Percentiles rank a stretch among this genome's conserved stretches.
These are phyloP conservation scores for Galago senegalensis DNA, from an alignment of 2,797 vertebrate species.

Conservation along the genomic window DNA sequence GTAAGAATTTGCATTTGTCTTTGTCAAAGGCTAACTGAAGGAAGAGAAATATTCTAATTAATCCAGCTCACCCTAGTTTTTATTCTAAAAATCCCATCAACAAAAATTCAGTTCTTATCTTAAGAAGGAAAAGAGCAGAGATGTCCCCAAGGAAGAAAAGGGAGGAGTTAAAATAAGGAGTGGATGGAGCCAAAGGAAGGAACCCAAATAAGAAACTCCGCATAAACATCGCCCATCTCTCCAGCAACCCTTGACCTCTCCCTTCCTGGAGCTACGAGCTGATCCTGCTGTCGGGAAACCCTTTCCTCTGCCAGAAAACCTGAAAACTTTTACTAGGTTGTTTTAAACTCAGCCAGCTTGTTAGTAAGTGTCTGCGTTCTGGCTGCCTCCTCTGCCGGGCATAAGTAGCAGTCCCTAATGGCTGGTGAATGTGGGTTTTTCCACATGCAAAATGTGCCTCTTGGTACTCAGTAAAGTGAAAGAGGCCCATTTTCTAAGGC, in stretches of 20 bases:
- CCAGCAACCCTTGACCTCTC: background rate
- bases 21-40: slow-evolving; percentile 84
- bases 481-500: slow-evolving; percentile 72
- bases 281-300: slow-evolving; percentile 61
- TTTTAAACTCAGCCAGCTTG: slow-evolving; percentile 84
- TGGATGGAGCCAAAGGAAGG: background rate
- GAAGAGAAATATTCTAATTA: slow-evolving; percentile 82
- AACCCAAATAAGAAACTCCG: slow-evolving; percentile 31
- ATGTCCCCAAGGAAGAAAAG: slow-evolving; percentile 66
- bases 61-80: slow-evolving; percentile 70
- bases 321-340: slow-evolving; percentile 82
- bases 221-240: slow-evolving; percentile 61
- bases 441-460: slow-evolving; percentile 77
- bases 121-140: slow-evolving; percentile 69
- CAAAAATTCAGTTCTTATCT: slow-evolving; percentile 69
- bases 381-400: slow-evolving; percentile 82
- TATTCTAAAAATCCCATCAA: slow-evolving; percentile 75
- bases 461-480: slow-evolving; percentile 79
- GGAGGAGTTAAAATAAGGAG: slow-evolving; percentile 68
- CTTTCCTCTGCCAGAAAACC: slow-evolving; percentile 78
- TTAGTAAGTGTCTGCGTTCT: slow-evolving; percentile 84
- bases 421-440: slow-evolving; percentile 80
- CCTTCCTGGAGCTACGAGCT: slow-evolving; percentile 72
- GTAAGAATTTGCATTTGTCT: slow-evolving; percentile 85
- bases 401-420: slow-evolving; percentile 83